Evolutionary conservation across 35 echinoderm and acorn worm genomes (phyloP).

Genomic region (Heliocidaris erythrogramma): DNA sequence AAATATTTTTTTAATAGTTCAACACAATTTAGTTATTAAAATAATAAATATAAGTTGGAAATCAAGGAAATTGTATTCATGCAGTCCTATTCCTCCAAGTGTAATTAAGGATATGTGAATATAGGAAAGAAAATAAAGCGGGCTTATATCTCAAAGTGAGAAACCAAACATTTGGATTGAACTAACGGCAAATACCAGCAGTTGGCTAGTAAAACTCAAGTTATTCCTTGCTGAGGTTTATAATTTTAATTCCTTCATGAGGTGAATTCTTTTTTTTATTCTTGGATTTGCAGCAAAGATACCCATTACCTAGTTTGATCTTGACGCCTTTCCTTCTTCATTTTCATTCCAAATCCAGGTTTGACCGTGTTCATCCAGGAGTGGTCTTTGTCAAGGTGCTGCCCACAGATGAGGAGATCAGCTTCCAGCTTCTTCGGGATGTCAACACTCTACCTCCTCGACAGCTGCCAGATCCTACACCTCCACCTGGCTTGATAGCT

Average conservation of each 20-base stretch:
- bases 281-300: not conserved
- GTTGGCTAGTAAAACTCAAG: not conserved
- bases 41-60: not conserved
- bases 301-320: not conserved
- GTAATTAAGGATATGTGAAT: not conserved
- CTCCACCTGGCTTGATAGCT: not conserved
- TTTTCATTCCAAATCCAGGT: conserved; percentile 8
- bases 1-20: not conserved
- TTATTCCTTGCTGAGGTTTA: not conserved
- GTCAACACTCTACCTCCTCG: not conserved
- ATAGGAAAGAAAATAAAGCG: not conserved
- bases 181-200: not conserved
- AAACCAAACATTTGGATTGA: not conserved
- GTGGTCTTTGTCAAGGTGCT: not conserved
- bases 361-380: not conserved
- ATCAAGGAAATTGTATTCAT: not conserved
- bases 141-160: not conserved
- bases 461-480: not conserved
- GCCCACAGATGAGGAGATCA: not conserved
- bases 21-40: not conserved
- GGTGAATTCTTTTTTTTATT: not conserved
- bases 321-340: not conserved
- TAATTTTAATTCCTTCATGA: not conserved
- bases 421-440: not conserved
- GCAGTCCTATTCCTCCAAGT: not conserved